phyloP scores from a whole-genome alignment of 2,113 vertebrate genomes.

The Condylura cristata region DNA sequence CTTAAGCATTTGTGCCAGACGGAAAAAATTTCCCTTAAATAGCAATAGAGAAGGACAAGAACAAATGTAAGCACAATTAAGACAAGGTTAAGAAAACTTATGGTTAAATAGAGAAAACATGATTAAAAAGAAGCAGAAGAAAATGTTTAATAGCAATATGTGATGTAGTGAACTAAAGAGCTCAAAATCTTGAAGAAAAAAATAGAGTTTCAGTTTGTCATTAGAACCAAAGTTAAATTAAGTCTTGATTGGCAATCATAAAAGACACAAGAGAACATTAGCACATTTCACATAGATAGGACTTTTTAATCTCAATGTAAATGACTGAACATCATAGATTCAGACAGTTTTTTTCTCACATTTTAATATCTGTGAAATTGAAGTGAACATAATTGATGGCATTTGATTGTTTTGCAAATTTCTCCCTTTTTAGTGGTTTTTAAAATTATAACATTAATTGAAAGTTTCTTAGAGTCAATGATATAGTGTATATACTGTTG shows the following conservation, averaged over 20 bases:
- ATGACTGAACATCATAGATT: background rate
- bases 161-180: background rate
- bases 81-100: background rate
- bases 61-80: background rate
- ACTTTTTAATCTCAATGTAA: background rate
- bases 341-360: background rate
- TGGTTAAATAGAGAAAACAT: background rate
- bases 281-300: background rate
- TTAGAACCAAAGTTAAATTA: background rate
- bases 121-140: background rate
- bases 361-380: constrained; percentile 14
- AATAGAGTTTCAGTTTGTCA: background rate
- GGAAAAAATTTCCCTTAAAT: background rate
- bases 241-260: background rate
- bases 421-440: background rate
- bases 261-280: background rate
- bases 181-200: background rate
- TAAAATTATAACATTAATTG: background rate
- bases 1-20: background rate
- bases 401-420: background rate
- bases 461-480: background rate
- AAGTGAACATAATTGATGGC: background rate
- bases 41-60: background rate
- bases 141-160: background rate
- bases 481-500: background rate